Conservation (phyloP, 1,140 invertebrate genomes). For the Brachionus asplanchnoidis region DNA sequence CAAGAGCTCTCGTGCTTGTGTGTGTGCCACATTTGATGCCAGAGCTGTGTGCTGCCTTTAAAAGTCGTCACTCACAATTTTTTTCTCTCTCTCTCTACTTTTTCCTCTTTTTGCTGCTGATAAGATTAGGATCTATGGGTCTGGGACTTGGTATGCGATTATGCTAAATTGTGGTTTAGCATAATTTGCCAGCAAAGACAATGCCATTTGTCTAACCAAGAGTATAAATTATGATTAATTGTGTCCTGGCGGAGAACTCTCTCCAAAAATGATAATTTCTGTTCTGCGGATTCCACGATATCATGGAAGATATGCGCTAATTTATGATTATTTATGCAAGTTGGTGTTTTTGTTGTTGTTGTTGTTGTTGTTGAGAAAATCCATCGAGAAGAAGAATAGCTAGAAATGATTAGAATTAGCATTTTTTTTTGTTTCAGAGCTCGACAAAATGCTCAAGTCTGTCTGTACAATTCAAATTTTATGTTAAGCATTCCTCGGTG, state of each 20-base stretch:
- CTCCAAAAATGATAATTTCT: constrained; percentile 31
- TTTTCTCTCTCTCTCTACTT: too few species aligned
- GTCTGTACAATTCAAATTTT: constrained; percentile 29
- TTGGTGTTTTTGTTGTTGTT: background rate
- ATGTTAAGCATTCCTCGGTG: constrained; percentile 36
- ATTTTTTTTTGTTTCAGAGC: background rate
- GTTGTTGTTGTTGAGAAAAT: background rate
- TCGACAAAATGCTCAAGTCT: background rate
- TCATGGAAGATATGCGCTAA: constrained; percentile 18
- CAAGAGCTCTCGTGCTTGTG: background rate
- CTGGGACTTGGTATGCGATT: background rate
- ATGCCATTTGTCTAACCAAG: background rate
- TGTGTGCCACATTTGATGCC: background rate
- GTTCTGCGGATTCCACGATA: constrained; percentile 10
- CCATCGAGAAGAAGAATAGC: background rate
- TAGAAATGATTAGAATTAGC: constrained; percentile 32
- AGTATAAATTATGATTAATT: constrained; percentile 34
- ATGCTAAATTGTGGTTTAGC: background rate
- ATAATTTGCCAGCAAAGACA: background rate
- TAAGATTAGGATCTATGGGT: background rate
- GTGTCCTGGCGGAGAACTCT: background rate
- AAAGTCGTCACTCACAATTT: background rate
- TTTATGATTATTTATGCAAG: constrained; percentile 36
- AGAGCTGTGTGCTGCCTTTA: background rate
- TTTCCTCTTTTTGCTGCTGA: background rate